These are phyloP conservation scores for Stercorarius parasiticus DNA, from an alignment of 2,113 vertebrate species.

Conservation along the genomic window DNA sequence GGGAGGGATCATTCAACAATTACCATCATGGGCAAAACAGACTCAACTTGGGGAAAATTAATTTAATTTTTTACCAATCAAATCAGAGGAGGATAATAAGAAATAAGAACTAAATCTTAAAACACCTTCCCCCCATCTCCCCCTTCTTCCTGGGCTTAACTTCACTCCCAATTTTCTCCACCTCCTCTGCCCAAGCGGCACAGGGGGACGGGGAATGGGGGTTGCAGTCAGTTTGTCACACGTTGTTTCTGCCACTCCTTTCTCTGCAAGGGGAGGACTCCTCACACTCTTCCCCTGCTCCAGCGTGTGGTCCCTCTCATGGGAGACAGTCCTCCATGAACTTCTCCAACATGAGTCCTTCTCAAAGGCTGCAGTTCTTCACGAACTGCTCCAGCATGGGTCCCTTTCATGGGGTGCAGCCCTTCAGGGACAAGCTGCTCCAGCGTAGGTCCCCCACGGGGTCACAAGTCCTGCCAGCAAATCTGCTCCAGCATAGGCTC, in stretches of 20 bases:
- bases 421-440: background rate
- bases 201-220: background rate
- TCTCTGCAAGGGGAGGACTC: background rate
- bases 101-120: background rate
- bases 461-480: background rate
- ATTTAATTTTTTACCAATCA: background rate
- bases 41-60: background rate
- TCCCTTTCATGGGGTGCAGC: background rate
- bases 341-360: background rate
- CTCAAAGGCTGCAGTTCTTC: background rate
- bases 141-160: background rate
- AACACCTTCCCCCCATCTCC: background rate
- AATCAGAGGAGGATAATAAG: background rate
- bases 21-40: background rate
- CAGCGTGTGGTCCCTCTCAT: background rate
- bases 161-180: background rate
- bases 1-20: background rate
- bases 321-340: background rate
- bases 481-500: background rate
- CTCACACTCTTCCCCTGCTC: background rate
- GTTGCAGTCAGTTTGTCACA: background rate
- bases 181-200: background rate
- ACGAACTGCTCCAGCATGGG: background rate
- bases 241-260: background rate
- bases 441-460: background rate